Evolutionary conservation across 1,140 invertebrate species (phyloP), one percentile per base, ranked within the genome.

Genomic region (Scaptomyza montana): DNA sequence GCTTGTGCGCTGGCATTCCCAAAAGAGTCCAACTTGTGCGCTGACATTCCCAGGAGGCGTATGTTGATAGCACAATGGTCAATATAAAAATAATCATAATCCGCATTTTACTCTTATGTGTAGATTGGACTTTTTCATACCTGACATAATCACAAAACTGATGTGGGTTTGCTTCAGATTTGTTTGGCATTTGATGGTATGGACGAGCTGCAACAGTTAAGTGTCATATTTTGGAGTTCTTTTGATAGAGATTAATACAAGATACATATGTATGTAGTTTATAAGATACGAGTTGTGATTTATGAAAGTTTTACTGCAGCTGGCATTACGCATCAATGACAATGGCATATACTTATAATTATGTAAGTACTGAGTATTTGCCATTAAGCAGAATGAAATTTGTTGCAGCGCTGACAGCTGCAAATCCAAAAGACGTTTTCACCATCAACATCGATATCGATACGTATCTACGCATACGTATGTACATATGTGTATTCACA

Each of bases 371-470:
- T 13, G 25, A 60, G 46, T 53, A 47, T 60, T 53, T 61, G 36
- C n/a, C 80, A 72, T 80, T 77, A 67, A 72, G 65, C 57, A 43
- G 66, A 70, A 66, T 67, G 59, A 84, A 79, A 82, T 82, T 75
- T 78, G 76, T 57, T 68, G 73, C 75, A 76, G 59, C 67, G 76
- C 74, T 82, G 81, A 86, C 81, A 86, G 81, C 78, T 87, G 71
- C 78, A 86, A 75, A n/a, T 78, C 62, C 66, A 21, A 68, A 78
- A 87, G 81, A 87, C 69, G 81, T 77, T 85, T 62, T 59, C 75
- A 53, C 59, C 69, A 70, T 39, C 76, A 43, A 70, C 67, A 73
- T 59, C 67, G 59, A 68, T 65, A 85, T 85, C 66, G 65, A 76
- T 36, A 36, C 33, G 33, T 36, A 36, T 33, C 30, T 77, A 73